phyloP scores from a whole-genome alignment of 2,113 vertebrate genomes.

The Pluvianellus socialis region DNA sequence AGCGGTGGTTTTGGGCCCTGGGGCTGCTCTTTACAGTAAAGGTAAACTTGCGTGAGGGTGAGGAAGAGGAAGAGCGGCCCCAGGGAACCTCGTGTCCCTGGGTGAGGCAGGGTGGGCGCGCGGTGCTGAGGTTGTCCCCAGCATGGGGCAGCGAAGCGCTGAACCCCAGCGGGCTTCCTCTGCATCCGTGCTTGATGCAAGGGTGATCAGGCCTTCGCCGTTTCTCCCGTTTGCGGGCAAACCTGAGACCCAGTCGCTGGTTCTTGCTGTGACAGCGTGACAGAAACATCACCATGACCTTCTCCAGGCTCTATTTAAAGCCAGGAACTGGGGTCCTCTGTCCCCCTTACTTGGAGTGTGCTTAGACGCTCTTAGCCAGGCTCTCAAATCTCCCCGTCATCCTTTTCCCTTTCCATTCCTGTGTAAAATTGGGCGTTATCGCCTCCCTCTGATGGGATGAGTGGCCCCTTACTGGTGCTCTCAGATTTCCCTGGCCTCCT shows the following conservation, averaged over 20 bases:
- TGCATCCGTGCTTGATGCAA: background rate
- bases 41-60: background rate
- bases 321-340: background rate
- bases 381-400: too few species aligned
- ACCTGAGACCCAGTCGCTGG: background rate
- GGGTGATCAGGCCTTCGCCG: background rate
- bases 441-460: background rate
- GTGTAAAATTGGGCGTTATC: background rate
- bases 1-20: background rate
- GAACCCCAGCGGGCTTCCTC: background rate
- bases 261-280: background rate
- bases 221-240: background rate
- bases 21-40: background rate
- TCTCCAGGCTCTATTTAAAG: background rate
- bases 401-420: background rate
- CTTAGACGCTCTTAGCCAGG: background rate
- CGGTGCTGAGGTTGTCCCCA: background rate
- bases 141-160: fast-evolving
- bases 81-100: too few species aligned
- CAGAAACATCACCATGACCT: background rate
- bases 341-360: background rate
- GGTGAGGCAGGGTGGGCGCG: background rate
- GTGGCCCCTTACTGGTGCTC: background rate
- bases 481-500: too few species aligned
- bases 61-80: background rate